A percentile compares a stretch with the other conserved stretches of the same genome.
Evolutionary conservation across 1,140 invertebrate species (phyloP).

Genomic region (Propsilocerus akamusi): DNA sequence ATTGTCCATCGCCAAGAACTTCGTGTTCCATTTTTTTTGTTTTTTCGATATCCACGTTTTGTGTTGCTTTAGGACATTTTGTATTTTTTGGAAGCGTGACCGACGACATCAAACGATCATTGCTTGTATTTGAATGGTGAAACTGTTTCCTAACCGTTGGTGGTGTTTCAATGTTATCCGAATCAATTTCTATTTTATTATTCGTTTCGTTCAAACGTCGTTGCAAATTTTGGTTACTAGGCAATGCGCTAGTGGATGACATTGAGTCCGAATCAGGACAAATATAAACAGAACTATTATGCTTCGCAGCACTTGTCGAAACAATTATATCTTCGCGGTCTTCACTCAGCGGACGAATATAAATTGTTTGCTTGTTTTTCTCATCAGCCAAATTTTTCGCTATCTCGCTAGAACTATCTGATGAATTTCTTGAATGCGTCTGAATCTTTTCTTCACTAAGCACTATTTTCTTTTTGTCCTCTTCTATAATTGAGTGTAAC

Average conservation of each 20-base stretch:
- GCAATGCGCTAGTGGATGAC: background rate
- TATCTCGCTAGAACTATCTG: background rate
- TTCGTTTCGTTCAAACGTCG: constrained; percentile 24
- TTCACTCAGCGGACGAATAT: constrained; percentile 1
- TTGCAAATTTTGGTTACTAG: constrained; percentile 9
- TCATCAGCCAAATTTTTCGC: background rate
- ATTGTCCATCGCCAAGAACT: constrained; percentile 49
- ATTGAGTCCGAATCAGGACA: background rate
- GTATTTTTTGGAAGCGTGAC: no score
- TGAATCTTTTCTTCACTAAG: constrained; percentile 24
- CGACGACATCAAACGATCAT: no score
- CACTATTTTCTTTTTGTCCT: constrained; percentile 27
- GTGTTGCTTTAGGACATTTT: background rate
- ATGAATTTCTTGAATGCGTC: constrained; percentile 24
- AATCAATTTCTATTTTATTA: constrained; percentile 70
- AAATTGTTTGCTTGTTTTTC: constrained; percentile 3
- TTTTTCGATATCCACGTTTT: background rate
- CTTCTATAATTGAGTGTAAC: constrained; percentile 31
- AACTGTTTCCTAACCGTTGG: constrained; percentile 51
- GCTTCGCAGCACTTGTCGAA: background rate
- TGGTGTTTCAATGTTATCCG: constrained; percentile 79
- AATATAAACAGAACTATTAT: background rate
- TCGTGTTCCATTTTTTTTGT: constrained; percentile 24
- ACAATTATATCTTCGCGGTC: background rate
- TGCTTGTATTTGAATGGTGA: constrained; percentile 23